Evolutionary conservation across 2,888 invertebrate species (phyloP).

Genomic region (Limnephilus auricula): DNA sequence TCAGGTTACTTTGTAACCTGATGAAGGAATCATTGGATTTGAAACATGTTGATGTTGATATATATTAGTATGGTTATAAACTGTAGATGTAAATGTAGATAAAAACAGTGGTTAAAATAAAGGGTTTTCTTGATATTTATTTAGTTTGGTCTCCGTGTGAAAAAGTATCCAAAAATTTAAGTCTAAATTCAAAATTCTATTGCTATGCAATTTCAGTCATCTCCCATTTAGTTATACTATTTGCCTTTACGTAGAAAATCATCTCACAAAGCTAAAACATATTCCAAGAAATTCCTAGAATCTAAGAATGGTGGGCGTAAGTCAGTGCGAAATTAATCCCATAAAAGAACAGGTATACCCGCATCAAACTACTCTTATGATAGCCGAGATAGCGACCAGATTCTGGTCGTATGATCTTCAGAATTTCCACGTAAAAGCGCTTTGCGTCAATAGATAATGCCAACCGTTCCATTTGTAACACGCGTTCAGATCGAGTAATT

Average conservation of each 20-base stretch:
- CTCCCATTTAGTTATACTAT: neutral
- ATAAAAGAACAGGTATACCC: neutral
- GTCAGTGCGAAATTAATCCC: neutral
- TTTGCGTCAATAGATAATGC: neutral
- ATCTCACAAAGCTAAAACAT: neutral
- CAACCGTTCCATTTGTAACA: neutral
- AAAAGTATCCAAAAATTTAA: no score
- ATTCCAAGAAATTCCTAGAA: neutral
- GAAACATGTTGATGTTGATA: no score
- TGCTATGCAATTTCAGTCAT: neutral
- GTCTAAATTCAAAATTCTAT: no score
- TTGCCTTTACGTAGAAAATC: neutral
- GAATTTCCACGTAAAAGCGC: neutral
- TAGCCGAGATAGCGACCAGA: neutral
- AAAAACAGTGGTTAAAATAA: no score
- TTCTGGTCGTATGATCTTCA: neutral
- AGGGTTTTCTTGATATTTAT: no score
- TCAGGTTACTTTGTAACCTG: no score
- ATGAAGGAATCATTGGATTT: no score
- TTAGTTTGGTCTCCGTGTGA: no score
- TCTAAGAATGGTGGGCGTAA: neutral
- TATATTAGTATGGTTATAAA: no score
- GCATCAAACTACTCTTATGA: neutral
- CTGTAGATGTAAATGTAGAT: no score
- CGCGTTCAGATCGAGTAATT: conserved; percentile 49